These are phyloP conservation scores for Harlomillsia oculata DNA, from an alignment of 1,140 invertebrate species.

Conservation along the genomic window DNA sequence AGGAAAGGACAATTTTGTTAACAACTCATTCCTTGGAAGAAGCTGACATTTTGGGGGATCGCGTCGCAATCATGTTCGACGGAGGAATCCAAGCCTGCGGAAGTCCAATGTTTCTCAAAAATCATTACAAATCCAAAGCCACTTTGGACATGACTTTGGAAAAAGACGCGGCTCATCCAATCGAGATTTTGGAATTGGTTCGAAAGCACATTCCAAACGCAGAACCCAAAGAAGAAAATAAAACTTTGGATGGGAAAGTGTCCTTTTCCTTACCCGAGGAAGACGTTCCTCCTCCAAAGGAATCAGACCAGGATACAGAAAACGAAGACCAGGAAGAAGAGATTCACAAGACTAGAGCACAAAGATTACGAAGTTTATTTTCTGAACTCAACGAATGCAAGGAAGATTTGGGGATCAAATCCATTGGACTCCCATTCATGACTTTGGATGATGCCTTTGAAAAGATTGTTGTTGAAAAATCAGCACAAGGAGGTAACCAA, in stretches of 20 bases:
- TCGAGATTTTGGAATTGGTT: slow-evolving; percentile 47
- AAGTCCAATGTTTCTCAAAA: slow-evolving; percentile 75
- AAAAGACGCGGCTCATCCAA: too few relatives aligned
- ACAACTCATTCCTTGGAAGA: slow-evolving; percentile 99
- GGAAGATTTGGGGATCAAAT: slow-evolving; percentile 53
- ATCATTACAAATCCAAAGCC: slow-evolving; percentile 51
- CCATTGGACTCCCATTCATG: slow-evolving; percentile 66
- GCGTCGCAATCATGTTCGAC: slow-evolving; percentile 73
- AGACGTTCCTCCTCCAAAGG: slow-evolving; percentile 36
- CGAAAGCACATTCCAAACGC: slow-evolving; percentile 49
- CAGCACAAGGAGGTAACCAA: too few relatives aligned
- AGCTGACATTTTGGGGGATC: slow-evolving; percentile 88
- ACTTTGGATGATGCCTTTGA: slow-evolving; percentile 81
- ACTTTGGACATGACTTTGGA: neutral
- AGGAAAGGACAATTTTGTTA: slow-evolving; percentile 70
- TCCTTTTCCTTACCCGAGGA: slow-evolving; percentile 42
- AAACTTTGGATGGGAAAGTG: slow-evolving; percentile 46
- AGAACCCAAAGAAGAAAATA: slow-evolving; percentile 45
- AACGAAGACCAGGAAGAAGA: slow-evolving; percentile 43
- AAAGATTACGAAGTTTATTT: slow-evolving; percentile 54
- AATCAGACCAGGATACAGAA: too few relatives aligned
- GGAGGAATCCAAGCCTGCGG: slow-evolving; percentile 72
- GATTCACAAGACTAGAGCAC: slow-evolving; percentile 37
- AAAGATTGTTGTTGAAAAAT: slow-evolving; percentile 50
- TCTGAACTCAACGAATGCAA: slow-evolving; percentile 53